Evolutionary conservation across 1,140 invertebrate species (phyloP).

Genomic region (Wasmannia auropunctata): DNA sequence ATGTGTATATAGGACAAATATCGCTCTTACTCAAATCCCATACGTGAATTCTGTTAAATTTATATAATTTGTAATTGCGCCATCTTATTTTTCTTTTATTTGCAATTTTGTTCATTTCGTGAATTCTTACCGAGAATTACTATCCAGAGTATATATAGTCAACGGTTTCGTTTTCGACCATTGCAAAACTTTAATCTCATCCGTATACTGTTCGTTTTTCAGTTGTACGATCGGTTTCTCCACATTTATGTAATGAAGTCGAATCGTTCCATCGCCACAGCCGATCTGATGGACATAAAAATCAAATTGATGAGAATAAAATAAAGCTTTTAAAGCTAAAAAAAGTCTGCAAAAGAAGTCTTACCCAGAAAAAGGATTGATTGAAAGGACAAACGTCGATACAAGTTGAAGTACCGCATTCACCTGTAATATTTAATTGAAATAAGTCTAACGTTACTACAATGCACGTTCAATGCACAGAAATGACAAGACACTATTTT

Average conservation of each 20-base stretch:
- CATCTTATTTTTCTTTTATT: neutral
- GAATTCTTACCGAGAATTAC: constrained; percentile 82
- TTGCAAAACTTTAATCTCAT: constrained; percentile 83
- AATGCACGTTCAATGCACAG: neutral
- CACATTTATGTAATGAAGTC: constrained; percentile 82
- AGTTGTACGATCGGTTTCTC: constrained; percentile 86
- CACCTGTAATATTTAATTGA: constrained; percentile 73
- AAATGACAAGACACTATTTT: neutral
- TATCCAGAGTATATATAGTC: constrained; percentile 87
- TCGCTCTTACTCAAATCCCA: constrained; percentile 87
- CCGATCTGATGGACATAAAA: constrained; percentile 81
- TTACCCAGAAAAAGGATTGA: constrained; percentile 86
- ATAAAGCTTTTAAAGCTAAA: neutral
- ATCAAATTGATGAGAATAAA: constrained; percentile 26
- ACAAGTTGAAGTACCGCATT: constrained; percentile 79
- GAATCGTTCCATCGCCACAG: constrained; percentile 86
- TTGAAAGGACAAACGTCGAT: constrained; percentile 87
- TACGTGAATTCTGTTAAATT: constrained; percentile 83
- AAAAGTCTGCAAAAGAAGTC: constrained; percentile 45
- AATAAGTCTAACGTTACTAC: neutral
- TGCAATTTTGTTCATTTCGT: neutral
- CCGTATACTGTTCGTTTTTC: constrained; percentile 75
- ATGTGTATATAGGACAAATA: constrained; percentile 79
- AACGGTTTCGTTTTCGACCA: constrained; percentile 88
- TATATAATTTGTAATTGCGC: neutral